phyloP scores from a whole-genome alignment of 2,113 vertebrate species.

The Lathamus discolor region DNA sequence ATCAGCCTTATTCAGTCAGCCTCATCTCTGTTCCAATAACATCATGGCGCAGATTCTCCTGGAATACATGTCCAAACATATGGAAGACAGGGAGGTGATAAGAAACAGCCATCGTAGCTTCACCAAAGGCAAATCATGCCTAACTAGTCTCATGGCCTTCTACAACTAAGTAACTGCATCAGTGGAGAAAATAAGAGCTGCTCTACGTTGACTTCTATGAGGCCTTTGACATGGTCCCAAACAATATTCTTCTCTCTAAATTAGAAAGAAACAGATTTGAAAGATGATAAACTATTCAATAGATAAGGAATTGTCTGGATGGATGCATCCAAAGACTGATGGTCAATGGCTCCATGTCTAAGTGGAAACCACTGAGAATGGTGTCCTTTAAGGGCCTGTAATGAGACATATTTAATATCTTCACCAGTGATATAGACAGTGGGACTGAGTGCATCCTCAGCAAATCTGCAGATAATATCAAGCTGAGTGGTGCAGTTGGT shows the following conservation, averaged over 20 bases:
- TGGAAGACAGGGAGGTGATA: not conserved
- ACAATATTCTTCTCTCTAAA: not conserved
- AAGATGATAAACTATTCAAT: not conserved
- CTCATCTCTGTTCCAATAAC: not conserved
- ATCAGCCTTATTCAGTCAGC: not conserved
- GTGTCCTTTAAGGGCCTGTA: not conserved
- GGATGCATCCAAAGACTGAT: not conserved
- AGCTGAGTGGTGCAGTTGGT: not conserved
- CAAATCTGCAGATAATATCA: not conserved
- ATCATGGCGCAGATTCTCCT: not conserved
- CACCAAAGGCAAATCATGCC: accelerated
- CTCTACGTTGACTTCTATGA: not conserved
- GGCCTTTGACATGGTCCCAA: not conserved
- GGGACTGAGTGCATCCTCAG: not conserved
- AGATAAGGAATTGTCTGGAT: not conserved
- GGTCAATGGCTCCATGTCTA: not conserved
- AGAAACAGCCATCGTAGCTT: not conserved
- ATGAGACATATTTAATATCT: not conserved
- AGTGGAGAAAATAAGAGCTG: not conserved
- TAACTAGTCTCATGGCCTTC: not conserved
- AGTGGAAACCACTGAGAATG: not conserved
- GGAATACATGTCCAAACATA: not conserved
- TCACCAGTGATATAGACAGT: not conserved
- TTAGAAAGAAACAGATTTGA: not conserved
- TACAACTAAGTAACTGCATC: not conserved